Percentiles rank a stretch among this genome's conserved stretches.
These are phyloP conservation scores for Cebidichthys violaceus DNA, from an alignment of 2,113 vertebrate species.

Conservation along the genomic window DNA sequence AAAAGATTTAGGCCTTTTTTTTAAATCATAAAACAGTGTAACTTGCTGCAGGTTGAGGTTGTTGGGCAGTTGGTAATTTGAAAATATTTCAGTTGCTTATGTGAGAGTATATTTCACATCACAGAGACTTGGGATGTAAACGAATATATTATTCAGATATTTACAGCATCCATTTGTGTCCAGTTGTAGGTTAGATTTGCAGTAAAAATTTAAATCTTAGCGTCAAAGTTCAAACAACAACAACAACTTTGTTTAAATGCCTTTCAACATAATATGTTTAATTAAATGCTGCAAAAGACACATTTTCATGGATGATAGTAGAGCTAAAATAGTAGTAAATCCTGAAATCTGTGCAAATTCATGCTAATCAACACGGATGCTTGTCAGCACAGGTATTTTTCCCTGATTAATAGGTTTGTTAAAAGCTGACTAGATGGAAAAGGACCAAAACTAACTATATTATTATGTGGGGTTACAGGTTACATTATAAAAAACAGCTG, in stretches of 20 bases:
- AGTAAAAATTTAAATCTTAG: neutral
- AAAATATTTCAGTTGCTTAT: neutral
- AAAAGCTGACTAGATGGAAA: neutral
- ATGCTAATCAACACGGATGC: too few relatives aligned
- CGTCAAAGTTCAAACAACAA: neutral
- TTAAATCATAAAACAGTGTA: neutral
- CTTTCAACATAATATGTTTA: too few relatives aligned
- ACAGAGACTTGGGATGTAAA: neutral
- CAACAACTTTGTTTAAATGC: neutral
- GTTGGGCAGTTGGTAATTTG: conserved; percentile 6
- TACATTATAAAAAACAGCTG: neutral
- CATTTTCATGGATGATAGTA: neutral
- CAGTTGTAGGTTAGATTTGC: neutral
- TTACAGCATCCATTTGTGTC: neutral
- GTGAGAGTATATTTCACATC: neutral
- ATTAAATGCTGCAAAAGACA: too few relatives aligned
- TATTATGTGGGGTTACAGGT: neutral
- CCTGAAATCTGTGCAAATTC: too few relatives aligned
- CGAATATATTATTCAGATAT: neutral
- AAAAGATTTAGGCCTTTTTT: neutral
- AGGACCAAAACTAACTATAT: neutral
- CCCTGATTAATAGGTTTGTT: neutral
- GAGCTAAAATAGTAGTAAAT: too few relatives aligned
- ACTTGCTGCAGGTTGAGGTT: neutral
- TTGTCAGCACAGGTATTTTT: neutral